These are phyloP conservation scores for Anarhynchus alexandrinus DNA, from an alignment of 2,113 vertebrate species.

Conservation along the genomic window DNA sequence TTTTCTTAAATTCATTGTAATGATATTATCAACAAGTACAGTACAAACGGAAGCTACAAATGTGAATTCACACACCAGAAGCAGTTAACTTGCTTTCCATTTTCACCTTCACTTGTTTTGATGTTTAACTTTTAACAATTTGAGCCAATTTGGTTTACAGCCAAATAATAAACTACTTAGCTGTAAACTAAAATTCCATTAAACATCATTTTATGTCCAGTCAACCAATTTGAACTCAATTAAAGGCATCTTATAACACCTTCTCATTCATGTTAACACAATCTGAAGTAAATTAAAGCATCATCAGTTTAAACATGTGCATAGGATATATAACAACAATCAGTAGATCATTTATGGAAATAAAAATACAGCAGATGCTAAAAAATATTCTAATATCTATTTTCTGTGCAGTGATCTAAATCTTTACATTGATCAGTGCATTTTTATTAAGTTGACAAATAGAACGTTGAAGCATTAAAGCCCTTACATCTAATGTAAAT, in stretches of 20 bases:
- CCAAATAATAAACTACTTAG: slow-evolving; percentile 12
- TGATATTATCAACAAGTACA: not conserved
- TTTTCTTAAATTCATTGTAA: not conserved
- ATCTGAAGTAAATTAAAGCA: not conserved
- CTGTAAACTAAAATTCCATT: not conserved
- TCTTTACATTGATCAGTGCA: not conserved
- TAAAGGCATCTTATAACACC: not conserved
- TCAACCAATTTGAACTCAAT: not conserved
- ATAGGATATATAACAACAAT: not conserved
- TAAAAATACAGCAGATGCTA: not conserved
- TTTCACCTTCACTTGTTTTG: slow-evolving; percentile 25
- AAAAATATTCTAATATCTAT: not conserved
- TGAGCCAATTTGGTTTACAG: not conserved
- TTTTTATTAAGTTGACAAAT: not conserved
- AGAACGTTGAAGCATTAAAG: not conserved
- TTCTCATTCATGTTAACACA: not conserved
- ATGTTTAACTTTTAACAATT: not conserved
- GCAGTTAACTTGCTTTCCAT: not conserved
- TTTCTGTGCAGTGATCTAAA: not conserved
- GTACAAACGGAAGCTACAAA: not conserved
- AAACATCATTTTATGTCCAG: not conserved
- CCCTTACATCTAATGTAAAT: not conserved
- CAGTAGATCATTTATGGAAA: not conserved
- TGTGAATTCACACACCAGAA: not conserved
- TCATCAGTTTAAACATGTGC: not conserved